These are phyloP conservation scores for Penaeus japonicus DNA, from an alignment of 1,140 invertebrate species.

Conservation along the genomic window DNA sequence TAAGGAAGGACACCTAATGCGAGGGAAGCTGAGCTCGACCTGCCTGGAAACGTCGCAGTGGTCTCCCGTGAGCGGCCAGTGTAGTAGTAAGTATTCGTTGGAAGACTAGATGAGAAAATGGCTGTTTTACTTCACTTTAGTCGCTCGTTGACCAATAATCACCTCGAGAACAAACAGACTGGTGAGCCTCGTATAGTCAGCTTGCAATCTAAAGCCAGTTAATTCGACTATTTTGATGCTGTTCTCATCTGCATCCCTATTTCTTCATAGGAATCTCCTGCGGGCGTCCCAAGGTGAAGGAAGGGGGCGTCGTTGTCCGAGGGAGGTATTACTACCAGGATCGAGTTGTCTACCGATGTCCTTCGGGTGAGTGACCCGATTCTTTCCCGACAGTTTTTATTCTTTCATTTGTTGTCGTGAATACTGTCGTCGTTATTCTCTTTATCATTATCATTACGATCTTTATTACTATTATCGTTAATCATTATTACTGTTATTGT, in stretches of 20 bases:
- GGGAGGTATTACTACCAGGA: constrained; percentile 67
- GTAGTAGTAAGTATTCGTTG: constrained; percentile 65
- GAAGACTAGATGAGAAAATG: background rate
- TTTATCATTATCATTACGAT: too few relatives aligned
- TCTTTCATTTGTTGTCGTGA: background rate
- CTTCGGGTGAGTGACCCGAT: constrained; percentile 61
- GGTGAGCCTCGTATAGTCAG: too few relatives aligned
- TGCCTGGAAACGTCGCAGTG: constrained; percentile 69
- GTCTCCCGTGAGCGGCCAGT: constrained; percentile 68
- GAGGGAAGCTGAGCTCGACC: constrained; percentile 66
- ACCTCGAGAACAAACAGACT: too few relatives aligned
- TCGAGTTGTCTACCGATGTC: constrained; percentile 65
- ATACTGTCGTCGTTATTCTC: too few relatives aligned
- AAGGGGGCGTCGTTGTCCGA: constrained; percentile 63
- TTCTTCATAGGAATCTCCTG: constrained; percentile 65
- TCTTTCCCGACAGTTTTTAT: background rate
- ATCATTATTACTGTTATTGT: too few relatives aligned
- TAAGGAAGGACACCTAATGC: constrained; percentile 64
- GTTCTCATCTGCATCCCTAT: background rate
- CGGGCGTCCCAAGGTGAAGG: constrained; percentile 62
- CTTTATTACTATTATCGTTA: too few relatives aligned
- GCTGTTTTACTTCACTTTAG: too few relatives aligned
- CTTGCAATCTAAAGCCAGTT: too few relatives aligned
- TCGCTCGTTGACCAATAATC: too few relatives aligned
- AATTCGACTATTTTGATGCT: too few relatives aligned